Conservation (phyloP, 92 coral and sea anemone species). For the Palythoa grandiflora region DNA sequence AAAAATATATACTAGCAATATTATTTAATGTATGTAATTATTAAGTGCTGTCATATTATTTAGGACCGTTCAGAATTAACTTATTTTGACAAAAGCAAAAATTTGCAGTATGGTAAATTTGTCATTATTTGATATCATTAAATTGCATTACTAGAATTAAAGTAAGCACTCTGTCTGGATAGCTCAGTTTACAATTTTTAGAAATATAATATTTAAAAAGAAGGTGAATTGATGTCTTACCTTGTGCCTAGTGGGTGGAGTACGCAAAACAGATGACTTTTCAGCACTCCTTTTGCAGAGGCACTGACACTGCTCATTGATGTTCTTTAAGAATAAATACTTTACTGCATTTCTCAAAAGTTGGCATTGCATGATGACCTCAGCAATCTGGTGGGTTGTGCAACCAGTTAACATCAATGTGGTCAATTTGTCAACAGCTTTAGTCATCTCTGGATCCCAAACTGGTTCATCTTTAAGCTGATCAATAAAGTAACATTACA, state of each 20-base stretch:
- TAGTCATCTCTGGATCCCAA: conserved; percentile 10
- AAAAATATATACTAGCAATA: not conserved
- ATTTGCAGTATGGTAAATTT: too few species aligned
- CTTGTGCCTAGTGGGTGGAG: conserved; percentile 48
- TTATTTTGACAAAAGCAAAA: too few species aligned
- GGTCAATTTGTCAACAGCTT: conserved; percentile 30
- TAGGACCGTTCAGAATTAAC: too few species aligned
- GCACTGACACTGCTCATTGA: too few species aligned
- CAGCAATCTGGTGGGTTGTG: conserved; percentile 38
- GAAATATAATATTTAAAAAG: too few species aligned
- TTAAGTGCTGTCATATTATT: too few species aligned
- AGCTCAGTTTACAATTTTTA: too few species aligned
- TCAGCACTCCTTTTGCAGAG: conserved; percentile 18
- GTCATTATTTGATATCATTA: too few species aligned
- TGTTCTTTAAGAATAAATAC: not conserved
- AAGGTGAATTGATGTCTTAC: conserved; percentile 9
- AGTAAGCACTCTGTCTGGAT: too few species aligned
- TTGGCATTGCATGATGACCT: conserved; percentile 30
- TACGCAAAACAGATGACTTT: conserved; percentile 31
- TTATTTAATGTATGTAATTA: too few species aligned
- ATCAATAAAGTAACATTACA: conserved; percentile 19
- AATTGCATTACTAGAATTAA: too few species aligned
- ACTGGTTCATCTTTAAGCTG: conserved; percentile 12
- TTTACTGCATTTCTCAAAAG: conserved; percentile 43
- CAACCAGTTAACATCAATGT: conserved; percentile 20